These are phyloP conservation scores for Novumbra hubbsi DNA, from an alignment of 2,797 vertebrate species.

Conservation along the genomic window DNA sequence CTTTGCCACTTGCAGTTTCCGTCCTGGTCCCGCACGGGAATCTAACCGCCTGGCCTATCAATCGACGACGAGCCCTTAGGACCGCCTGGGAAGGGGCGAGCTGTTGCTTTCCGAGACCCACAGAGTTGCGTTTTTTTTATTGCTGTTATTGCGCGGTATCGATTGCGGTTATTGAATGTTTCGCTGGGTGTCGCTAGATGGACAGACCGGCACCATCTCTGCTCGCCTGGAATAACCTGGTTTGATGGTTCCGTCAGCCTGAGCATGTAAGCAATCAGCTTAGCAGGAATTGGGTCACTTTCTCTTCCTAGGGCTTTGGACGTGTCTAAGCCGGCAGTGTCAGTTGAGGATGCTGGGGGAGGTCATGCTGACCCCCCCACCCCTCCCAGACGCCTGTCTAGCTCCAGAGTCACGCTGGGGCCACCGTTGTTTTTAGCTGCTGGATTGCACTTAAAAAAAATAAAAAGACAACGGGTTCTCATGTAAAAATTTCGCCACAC, in stretches of 20 bases:
- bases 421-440: not conserved
- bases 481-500: no score
- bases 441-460: not conserved
- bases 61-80: no score
- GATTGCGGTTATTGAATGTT: not conserved
- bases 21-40: no score
- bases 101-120: not conserved
- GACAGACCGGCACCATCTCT: conserved; percentile 15
- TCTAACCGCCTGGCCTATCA: no score
- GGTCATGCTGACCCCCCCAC: not conserved
- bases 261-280: conserved; percentile 33
- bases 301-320: not conserved
- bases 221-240: conserved; percentile 37
- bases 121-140: not conserved
- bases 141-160: not conserved
- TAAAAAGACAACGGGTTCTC: no score
- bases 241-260: conserved; percentile 21
- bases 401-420: not conserved
- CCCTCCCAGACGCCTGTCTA: not conserved
- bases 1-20: no score
- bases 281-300: conserved; percentile 30
- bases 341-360: not conserved
- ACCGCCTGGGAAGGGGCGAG: no score
- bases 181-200: not conserved
- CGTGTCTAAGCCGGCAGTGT: not conserved